These are phyloP conservation scores for Zootermopsis nevadensis DNA, from an alignment of 2,888 invertebrate species.

Conservation along the genomic window DNA sequence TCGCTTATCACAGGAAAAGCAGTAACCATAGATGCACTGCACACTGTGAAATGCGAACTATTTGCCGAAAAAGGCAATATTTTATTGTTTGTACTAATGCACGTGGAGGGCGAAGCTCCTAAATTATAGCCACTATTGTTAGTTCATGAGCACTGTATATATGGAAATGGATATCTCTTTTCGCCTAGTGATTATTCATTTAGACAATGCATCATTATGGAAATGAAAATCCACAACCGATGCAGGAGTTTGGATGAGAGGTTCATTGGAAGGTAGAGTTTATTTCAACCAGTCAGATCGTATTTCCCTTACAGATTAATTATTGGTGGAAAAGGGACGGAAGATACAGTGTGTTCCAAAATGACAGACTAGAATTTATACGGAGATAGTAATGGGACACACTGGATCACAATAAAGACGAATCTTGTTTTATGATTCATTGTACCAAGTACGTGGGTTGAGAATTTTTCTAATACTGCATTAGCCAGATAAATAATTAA, in stretches of 20 bases:
- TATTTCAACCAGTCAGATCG: neutral
- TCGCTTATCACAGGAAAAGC: neutral
- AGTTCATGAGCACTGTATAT: constrained; percentile 1
- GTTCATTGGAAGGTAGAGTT: neutral
- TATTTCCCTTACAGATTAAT: constrained; percentile 13
- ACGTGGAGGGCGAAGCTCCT: neutral
- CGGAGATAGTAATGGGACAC: too few species aligned
- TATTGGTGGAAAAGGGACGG: neutral
- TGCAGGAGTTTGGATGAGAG: neutral
- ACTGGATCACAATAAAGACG: too few species aligned
- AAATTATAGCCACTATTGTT: constrained; percentile 1
- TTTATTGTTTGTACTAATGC: constrained; percentile 7
- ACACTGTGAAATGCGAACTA: neutral
- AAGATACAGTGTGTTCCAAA: neutral
- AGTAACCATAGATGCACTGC: neutral
- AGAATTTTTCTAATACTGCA: too few species aligned
- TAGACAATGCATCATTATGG: constrained; percentile 9
- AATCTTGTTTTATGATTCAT: too few species aligned
- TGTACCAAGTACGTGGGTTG: too few species aligned
- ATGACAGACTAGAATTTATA: neutral
- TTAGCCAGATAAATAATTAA: too few species aligned
- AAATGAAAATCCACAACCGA: constrained; percentile 8
- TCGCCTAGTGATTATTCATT: neutral
- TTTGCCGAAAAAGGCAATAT: neutral
- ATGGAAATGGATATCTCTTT: neutral